Conservation (phyloP, 2,113 vertebrate genomes). For the Diphyllodes magnificus region DNA sequence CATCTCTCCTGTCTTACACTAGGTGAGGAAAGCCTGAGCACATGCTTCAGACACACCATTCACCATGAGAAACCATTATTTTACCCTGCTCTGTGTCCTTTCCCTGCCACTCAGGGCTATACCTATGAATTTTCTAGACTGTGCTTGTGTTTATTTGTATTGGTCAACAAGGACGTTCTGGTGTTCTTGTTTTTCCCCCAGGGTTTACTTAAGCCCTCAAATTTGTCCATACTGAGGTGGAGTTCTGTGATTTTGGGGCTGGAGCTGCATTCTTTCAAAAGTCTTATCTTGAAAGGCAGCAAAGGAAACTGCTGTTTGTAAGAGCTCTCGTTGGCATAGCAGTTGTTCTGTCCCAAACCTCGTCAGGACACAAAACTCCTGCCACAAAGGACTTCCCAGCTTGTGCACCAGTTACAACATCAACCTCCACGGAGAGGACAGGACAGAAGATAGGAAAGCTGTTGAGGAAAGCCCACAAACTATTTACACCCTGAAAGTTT, state of each 20-base stretch:
- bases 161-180: background rate
- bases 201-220: background rate
- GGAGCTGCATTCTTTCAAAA: background rate
- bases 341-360: background rate
- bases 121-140: background rate
- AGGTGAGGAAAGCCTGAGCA: background rate
- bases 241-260: background rate
- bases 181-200: background rate
- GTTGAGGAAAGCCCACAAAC: background rate
- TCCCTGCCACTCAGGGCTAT: background rate
- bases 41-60: background rate
- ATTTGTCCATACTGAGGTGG: background rate
- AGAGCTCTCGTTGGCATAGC: background rate
- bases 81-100: background rate
- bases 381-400: background rate
- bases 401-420: too few species aligned
- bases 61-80: background rate
- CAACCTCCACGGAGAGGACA: rapidly evolving
- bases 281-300: background rate
- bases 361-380: background rate
- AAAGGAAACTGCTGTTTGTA: background rate
- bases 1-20: background rate
- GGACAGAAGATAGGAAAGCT: background rate
- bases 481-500: background rate
- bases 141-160: background rate